These are phyloP conservation scores for Anas bahamensis DNA, from an alignment of 2,797 vertebrate genomes.

Conservation along the genomic window DNA sequence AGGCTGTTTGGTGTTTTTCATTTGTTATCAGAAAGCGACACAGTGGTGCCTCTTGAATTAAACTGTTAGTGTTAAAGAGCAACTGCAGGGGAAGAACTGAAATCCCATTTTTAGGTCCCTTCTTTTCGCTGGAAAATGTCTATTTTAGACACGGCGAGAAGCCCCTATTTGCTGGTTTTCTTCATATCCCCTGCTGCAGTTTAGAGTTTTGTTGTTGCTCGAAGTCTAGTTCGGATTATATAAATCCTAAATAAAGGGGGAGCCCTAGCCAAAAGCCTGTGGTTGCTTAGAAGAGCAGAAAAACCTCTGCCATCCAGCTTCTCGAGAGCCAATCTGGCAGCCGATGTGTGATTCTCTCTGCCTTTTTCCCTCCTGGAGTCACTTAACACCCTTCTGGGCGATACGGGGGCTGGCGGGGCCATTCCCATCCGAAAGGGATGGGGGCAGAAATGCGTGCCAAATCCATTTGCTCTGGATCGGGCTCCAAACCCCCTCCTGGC, in stretches of 20 bases:
- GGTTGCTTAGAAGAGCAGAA: neutral
- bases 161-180: neutral
- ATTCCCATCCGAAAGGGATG: neutral
- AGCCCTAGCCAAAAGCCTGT: neutral
- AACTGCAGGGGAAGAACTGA: neutral
- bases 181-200: neutral
- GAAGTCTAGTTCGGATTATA: neutral
- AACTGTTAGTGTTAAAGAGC: neutral
- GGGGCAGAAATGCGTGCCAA: constrained; percentile 18
- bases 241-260: constrained; percentile 24
- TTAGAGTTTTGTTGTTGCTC: neutral
- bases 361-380: constrained; percentile 9
- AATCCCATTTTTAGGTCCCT: neutral
- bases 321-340: neutral
- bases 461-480: constrained; percentile 27
- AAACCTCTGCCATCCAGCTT: neutral
- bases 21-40: neutral
- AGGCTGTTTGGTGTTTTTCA: neutral
- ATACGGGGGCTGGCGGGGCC: neutral
- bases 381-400: constrained; percentile 1
- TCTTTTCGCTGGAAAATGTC: neutral
- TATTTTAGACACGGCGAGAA: neutral
- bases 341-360: neutral
- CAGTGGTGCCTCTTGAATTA: neutral
- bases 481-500: neutral